Conservation (phyloP, 2,113 vertebrate genomes). For the Struthio camelus region DNA sequence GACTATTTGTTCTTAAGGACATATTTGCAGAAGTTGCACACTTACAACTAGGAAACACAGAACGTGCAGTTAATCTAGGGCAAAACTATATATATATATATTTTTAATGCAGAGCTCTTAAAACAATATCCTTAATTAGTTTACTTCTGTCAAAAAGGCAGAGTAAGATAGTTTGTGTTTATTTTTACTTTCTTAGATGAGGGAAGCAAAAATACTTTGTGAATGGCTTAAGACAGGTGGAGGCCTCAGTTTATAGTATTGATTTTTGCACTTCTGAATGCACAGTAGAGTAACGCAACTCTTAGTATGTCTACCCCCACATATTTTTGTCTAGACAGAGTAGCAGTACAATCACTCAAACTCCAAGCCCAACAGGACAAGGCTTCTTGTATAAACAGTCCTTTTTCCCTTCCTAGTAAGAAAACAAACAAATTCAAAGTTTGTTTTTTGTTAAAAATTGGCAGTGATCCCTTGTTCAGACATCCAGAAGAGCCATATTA, state of each 20-base stretch:
- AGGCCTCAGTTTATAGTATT: neutral
- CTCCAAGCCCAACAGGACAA: neutral
- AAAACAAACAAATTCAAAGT: neutral
- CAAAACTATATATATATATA: too few relatives aligned
- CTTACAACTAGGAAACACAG: neutral
- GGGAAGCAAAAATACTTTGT: neutral
- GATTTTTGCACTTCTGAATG: neutral
- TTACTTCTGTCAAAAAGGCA: neutral
- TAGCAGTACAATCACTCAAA: neutral
- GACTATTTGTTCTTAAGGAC: neutral
- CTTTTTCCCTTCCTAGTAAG: neutral
- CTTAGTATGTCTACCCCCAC: fast-evolving
- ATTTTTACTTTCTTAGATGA: neutral
- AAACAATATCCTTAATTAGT: neutral
- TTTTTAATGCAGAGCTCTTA: neutral
- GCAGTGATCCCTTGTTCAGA: neutral
- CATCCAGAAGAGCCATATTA: neutral
- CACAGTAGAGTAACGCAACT: neutral
- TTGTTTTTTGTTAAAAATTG: neutral
- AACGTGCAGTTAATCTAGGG: fast-evolving
- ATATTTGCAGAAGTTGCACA: neutral
- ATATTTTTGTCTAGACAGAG: neutral
- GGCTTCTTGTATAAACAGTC: neutral
- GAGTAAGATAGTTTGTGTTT: neutral
- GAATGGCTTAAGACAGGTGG: neutral